Evolutionary conservation across 2,113 vertebrate species (phyloP).

Genomic region (Lophura nycthemera): DNA sequence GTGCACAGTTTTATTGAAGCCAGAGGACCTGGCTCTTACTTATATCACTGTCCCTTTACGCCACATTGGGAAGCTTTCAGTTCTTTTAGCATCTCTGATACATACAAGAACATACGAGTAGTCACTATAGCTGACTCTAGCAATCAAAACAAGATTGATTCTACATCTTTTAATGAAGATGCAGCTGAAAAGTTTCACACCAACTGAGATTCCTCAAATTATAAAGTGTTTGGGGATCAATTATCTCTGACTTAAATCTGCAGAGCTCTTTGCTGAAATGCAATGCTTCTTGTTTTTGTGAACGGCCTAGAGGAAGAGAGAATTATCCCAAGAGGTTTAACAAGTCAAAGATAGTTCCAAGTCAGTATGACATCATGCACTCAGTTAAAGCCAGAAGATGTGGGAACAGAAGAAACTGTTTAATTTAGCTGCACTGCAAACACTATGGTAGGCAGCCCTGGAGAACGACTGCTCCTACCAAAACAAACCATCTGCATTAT

Average conservation of each 20-base stretch:
- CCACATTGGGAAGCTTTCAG: not conserved
- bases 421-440: constrained; percentile 1
- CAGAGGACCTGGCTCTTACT: not conserved
- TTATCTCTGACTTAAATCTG: not conserved
- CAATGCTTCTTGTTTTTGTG: constrained; percentile 16
- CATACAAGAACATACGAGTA: not conserved
- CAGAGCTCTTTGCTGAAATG: constrained; percentile 18
- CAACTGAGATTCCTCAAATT: not conserved
- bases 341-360: constrained; percentile 22
- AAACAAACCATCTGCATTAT: constrained; percentile 31
- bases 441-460: not conserved
- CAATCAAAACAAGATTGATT: not conserved
- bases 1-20: not conserved
- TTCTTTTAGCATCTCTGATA: not conserved
- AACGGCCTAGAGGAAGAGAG: not conserved
- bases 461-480: not conserved
- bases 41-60: fast-evolving
- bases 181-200: not conserved
- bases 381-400: not conserved
- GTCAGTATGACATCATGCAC: not conserved
- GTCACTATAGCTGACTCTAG: not conserved
- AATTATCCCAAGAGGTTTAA: constrained; percentile 24
- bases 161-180: not conserved
- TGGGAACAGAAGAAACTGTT: not conserved
- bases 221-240: not conserved